Evolutionary conservation across 2,797 vertebrate species (phyloP), one percentile per base, ranked within the genome.

Genomic region (Schizothorax lantsangensis): DNA sequence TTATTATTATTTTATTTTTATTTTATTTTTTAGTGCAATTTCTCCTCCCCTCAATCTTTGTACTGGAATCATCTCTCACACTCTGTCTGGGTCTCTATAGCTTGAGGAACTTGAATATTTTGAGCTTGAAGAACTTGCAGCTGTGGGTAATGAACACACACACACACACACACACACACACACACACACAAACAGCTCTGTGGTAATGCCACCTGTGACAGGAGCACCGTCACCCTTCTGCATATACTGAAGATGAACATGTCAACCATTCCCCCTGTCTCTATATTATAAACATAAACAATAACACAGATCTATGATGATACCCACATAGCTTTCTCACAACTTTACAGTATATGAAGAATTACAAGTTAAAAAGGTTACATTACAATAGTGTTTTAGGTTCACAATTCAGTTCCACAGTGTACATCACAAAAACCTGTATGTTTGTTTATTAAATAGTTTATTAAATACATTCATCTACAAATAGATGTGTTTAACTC

Each of bases 141-240:
- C 14, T 66, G 30, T 82, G 89, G 69, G 82, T 84, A 57, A 89
- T 83, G 47, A 83, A 84, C 36, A 82, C 33, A 88, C 83, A 82
- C 86, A 73, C 85, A 54, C 84, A 87, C 64, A 83, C 40, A 82
- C 38, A 88, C 86, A 73, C 85, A 62, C 86, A 30, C 43, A 88
- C 62, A 82, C 86, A 73, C 85, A 62, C 86, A 30, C 38, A n/a
- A n/a, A 88, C 54, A 82, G 93, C 7, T 12, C 26, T 88, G 89
- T 92, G 91, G 94, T 91, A 91, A 91, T 89, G 89, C 89, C 92
- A 95, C 92, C 93, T 95, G 92, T 87, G 88, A 89, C 84, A 52
- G 26, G 62, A 92, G 92, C 91, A 91, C 81, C 78, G 87, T 88
- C 86, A 81, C 90, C 91, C 88, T 73, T 5, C 62, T 33, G 30